These are phyloP conservation scores for Ranitomeya imitator DNA, from an alignment of 2,113 vertebrate species.

Conservation along the genomic window DNA sequence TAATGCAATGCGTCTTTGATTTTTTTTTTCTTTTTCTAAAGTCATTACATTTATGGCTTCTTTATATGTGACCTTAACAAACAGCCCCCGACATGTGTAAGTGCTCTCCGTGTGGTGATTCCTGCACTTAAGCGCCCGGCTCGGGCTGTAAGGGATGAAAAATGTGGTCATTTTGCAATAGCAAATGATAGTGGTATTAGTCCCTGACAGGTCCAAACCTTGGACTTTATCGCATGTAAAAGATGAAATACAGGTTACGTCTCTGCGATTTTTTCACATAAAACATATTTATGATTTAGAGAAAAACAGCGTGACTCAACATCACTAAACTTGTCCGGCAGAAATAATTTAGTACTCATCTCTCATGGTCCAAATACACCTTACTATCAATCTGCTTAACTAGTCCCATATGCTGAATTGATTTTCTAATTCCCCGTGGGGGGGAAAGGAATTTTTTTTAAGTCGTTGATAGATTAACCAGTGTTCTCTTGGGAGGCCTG, in stretches of 20 bases:
- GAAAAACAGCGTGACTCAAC: conserved; percentile 55
- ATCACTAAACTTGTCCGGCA: conserved; percentile 52
- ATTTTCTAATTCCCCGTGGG: conserved; percentile 27
- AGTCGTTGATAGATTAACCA: not conserved
- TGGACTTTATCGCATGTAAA: conserved; percentile 57
- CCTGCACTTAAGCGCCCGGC: conserved; percentile 13
- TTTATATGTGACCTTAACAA: conserved; percentile 47
- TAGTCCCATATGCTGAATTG: conserved; percentile 24
- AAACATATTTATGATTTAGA: conserved; percentile 56
- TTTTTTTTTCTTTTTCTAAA: not conserved
- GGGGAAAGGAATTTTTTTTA: not conserved
- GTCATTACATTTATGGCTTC: conserved; percentile 10
- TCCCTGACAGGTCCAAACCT: conserved; percentile 55
- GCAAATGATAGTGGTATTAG: conserved; percentile 57
- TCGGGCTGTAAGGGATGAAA: conserved; percentile 37
- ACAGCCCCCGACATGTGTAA: conserved; percentile 25
- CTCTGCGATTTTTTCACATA: conserved; percentile 50
- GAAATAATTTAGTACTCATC: conserved; percentile 47
- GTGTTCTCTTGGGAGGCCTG: not conserved
- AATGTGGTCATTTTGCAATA: conserved; percentile 49
- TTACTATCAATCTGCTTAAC: conserved; percentile 55
- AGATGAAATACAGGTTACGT: conserved; percentile 56
- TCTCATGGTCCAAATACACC: conserved; percentile 45
- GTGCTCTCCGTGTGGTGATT: conserved; percentile 10
- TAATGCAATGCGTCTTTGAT: not conserved